Evolutionary conservation across 2,888 invertebrate species (phyloP), one percentile per base, ranked within the genome.

Genomic region (Pachymerium ferrugineum): DNA sequence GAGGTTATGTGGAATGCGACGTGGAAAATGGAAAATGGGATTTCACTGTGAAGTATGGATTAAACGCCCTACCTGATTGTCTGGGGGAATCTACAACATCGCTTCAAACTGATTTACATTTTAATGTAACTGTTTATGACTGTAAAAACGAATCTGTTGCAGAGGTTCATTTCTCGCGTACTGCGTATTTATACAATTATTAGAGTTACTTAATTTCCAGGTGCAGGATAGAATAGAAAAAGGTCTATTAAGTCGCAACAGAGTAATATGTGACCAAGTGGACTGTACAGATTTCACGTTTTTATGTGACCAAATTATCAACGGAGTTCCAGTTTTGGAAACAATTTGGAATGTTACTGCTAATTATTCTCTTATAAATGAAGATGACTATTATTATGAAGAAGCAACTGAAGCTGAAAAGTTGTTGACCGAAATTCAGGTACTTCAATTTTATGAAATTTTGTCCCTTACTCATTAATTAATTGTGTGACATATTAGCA

Each of bases 331-430:
- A 6, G 33, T 33, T 25, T 31, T 70, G 22, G 70, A 70, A 70
- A 70, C 31, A n/a, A 70, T n/a, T 14, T 70, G 70, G 70, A 70
- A 70, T 33, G 31, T 70, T 12, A 70, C 25, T 3, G 70, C 70
- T 16, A 30, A n/a, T 12, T 70, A 31, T 33, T 31, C 31, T 8
- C 33, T 22, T 22, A 14, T 16, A 12, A 19, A 16, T 33, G 70
- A 70, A 3, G 16, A 30, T 3, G 47, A 47, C 19, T 70, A 31
- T 70, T 35, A 6, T 0, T 30, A 35, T 12, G 70, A 14, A 12
- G 35, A 31, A 1, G 70, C 12, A 12, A 30, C 35, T 1, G 70
- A 35, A 31, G 30, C 70, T 16, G 35, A 70, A 70, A 16, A 12
- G 3, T 33, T n/a, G 16, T 19, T 70, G 35, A 70, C 70, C 10